phyloP scores from a whole-genome alignment of 2,113 vertebrate genomes.

The Xenotilapia flavipinnis region DNA sequence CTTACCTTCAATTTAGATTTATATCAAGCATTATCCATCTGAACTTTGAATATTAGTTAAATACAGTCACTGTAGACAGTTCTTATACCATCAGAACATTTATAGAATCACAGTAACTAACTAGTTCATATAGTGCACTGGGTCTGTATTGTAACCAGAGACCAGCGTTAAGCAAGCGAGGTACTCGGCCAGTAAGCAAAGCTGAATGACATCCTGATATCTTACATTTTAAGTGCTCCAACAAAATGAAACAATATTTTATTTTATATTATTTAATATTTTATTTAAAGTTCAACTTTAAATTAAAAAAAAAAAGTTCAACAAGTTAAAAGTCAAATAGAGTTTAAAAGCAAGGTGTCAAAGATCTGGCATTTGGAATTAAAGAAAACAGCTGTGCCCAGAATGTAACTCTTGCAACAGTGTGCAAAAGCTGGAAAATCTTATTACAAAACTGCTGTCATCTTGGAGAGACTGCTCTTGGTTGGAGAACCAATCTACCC shows the following conservation, averaged over 20 bases:
- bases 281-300: neutral
- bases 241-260: neutral
- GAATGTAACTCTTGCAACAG: neutral
- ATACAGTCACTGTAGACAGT: neutral
- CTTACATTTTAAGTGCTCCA: neutral
- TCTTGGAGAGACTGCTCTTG: neutral
- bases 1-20: slow-evolving; percentile 61
- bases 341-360: neutral
- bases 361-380: neutral
- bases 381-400: neutral
- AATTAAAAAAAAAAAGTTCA: fast-evolving
- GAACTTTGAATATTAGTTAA: neutral
- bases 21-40: neutral
- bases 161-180: neutral
- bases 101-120: neutral
- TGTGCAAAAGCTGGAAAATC: neutral
- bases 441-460: neutral
- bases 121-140: neutral
- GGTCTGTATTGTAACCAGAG: neutral
- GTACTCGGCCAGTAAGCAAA: fast-evolving
- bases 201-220: neutral
- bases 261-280: neutral
- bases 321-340: neutral
- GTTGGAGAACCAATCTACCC: neutral
- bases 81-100: neutral